These are phyloP conservation scores for Antheraea mylitta DNA, from an alignment of 1,140 invertebrate genomes.

Conservation along the genomic window DNA sequence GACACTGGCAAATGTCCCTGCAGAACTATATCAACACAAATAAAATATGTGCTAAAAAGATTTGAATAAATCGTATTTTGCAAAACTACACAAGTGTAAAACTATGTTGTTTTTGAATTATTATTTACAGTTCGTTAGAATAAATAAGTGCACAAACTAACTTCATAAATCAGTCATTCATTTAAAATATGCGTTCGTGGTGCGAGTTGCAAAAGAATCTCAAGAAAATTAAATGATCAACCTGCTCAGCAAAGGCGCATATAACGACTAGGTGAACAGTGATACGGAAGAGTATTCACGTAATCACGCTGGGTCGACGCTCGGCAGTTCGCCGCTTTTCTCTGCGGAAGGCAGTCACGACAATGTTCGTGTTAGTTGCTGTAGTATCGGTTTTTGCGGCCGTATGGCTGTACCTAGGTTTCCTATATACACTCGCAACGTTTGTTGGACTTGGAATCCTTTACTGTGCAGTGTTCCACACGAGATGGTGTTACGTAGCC, in stretches of 20 bases:
- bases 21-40: too few species aligned
- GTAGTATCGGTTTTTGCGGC: constrained; percentile 41
- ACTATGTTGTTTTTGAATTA: too few species aligned
- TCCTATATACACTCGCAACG: constrained; percentile 42
- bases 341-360: constrained; percentile 55
- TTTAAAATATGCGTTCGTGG: too few species aligned
- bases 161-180: too few species aligned
- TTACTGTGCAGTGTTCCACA: constrained; percentile 56
- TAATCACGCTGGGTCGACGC: constrained; percentile 38
- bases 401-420: constrained; percentile 49
- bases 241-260: too few species aligned
- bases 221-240: too few species aligned
- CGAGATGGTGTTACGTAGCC: constrained; percentile 86
- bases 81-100: too few species aligned
- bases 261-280: neutral
- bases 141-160: too few species aligned
- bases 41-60: too few species aligned
- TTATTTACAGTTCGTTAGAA: too few species aligned
- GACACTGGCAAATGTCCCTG: neutral
- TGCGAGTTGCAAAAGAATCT: too few species aligned
- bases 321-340: constrained; percentile 57
- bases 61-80: too few species aligned
- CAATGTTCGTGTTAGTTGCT: constrained; percentile 38
- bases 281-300: constrained; percentile 4
- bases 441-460: constrained; percentile 36